These are phyloP conservation scores for Siniperca knerii DNA, from an alignment of 2,113 vertebrate species.

Conservation along the genomic window DNA sequence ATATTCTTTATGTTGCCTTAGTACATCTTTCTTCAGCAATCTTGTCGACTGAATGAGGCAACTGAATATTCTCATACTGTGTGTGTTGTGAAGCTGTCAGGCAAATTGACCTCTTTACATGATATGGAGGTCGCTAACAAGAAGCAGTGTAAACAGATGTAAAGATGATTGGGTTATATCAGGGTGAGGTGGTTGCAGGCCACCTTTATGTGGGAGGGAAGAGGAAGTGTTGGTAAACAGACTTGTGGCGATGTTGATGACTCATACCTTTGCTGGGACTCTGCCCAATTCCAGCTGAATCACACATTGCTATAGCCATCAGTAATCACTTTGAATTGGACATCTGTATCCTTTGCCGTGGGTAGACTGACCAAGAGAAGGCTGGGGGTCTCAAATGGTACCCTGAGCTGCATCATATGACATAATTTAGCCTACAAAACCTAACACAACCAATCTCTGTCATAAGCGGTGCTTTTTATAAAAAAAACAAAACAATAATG, in stretches of 20 bases:
- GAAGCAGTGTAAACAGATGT: conserved; percentile 48
- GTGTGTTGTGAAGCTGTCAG: neutral
- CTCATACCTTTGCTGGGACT: conserved; percentile 64
- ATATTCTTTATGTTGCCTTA: neutral
- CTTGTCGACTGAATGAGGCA: neutral
- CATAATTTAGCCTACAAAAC: neutral
- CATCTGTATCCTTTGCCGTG: conserved; percentile 36
- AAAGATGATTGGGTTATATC: conserved; percentile 50
- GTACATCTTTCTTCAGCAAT: neutral
- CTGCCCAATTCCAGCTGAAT: conserved; percentile 61
- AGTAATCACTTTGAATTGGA: conserved; percentile 38
- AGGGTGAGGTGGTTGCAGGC: conserved; percentile 51
- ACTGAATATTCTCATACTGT: neutral
- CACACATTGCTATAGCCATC: conserved; percentile 30
- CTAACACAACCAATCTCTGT: neutral
- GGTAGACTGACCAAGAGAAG: conserved; percentile 2
- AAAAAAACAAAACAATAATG: neutral
- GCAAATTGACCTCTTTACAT: conserved; percentile 4
- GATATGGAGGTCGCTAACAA: conserved; percentile 12
- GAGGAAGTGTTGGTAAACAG: conserved; percentile 68
- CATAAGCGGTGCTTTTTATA: neutral
- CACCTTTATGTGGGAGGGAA: conserved; percentile 50
- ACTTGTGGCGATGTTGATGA: conserved; percentile 60
- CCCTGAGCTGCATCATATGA: neutral
- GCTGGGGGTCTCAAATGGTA: neutral